Evolutionary conservation across 2,888 invertebrate genomes (phyloP).

Genomic region (Philereme vetulata): DNA sequence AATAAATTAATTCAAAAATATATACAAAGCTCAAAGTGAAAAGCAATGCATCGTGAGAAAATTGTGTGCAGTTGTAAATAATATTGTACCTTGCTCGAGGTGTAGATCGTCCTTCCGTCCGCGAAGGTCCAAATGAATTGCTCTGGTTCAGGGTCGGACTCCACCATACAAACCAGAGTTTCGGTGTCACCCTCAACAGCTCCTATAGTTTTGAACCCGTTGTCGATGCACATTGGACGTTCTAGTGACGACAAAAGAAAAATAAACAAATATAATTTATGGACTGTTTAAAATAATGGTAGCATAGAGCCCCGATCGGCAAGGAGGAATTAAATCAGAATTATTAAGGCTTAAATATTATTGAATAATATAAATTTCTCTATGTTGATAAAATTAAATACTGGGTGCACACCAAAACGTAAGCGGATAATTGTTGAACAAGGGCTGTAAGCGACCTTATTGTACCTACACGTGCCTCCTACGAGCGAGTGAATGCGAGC

Average conservation of each 20-base stretch:
- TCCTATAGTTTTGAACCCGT: constrained; percentile 54
- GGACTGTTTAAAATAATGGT: too few species aligned
- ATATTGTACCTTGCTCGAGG: constrained; percentile 50
- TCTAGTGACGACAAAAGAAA: constrained; percentile 41
- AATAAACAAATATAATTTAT: too few species aligned
- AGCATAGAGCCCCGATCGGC: too few species aligned
- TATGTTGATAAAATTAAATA: too few species aligned
- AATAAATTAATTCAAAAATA: neutral
- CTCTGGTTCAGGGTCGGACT: constrained; percentile 62
- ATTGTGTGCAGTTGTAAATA: neutral
- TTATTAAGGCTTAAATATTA: too few species aligned
- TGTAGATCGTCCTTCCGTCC: constrained; percentile 61
- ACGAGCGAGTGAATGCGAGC: too few species aligned
- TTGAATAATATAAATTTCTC: too few species aligned
- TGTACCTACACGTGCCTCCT: too few species aligned
- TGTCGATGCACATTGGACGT: constrained; percentile 58
- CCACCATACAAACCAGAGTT: constrained; percentile 60
- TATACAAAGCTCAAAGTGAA: too few species aligned
- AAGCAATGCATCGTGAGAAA: neutral
- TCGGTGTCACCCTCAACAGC: constrained; percentile 54
- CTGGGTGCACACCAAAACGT: too few species aligned
- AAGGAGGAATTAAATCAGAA: neutral
- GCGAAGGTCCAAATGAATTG: constrained; percentile 72
- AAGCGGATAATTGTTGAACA: too few species aligned
- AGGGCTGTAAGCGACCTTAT: too few species aligned